phyloP scores from a whole-genome alignment of 1,140 invertebrate genomes.

The Tetramorium parvispinum region DNA sequence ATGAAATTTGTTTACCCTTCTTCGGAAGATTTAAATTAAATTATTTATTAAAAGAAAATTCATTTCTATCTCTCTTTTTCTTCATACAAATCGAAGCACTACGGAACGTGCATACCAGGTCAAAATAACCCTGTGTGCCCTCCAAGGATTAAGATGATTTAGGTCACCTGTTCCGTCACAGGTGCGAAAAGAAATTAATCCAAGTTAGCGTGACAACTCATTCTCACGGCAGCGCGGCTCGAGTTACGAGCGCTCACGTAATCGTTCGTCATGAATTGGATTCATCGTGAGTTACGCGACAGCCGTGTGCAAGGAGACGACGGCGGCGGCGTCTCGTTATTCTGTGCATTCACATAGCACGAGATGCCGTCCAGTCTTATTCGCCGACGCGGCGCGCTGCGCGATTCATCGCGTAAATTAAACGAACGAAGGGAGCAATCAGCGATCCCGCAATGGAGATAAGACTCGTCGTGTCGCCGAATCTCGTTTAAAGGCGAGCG shows the following conservation, averaged over 20 bases:
- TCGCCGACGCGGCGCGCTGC: conserved; percentile 60
- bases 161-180: background rate
- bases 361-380: conserved; percentile 60
- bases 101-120: no score
- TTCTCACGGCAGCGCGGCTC: conserved; percentile 1
- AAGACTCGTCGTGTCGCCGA: conserved; percentile 70
- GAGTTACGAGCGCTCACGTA: conserved; percentile 11
- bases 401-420: conserved; percentile 75
- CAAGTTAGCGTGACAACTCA: conserved; percentile 57
- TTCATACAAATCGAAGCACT: no score
- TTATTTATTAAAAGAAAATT: no score
- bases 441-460: conserved; percentile 77
- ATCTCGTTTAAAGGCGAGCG: conserved; percentile 71
- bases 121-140: no score
- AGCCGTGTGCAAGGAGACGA: conserved; percentile 40
- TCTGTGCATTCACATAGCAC: conserved; percentile 59
- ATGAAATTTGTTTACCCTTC: no score
- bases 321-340: conserved; percentile 64
- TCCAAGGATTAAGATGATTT: background rate
- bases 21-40: no score
- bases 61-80: no score
- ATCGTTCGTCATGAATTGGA: conserved; percentile 16
- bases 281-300: conserved; percentile 58
- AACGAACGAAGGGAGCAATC: conserved; percentile 77
- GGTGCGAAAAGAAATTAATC: conserved; percentile 50